Evolutionary conservation across 2,888 invertebrate species (phyloP), one percentile per base, ranked within the genome.

Genomic region (Diogma glabrata): DNA sequence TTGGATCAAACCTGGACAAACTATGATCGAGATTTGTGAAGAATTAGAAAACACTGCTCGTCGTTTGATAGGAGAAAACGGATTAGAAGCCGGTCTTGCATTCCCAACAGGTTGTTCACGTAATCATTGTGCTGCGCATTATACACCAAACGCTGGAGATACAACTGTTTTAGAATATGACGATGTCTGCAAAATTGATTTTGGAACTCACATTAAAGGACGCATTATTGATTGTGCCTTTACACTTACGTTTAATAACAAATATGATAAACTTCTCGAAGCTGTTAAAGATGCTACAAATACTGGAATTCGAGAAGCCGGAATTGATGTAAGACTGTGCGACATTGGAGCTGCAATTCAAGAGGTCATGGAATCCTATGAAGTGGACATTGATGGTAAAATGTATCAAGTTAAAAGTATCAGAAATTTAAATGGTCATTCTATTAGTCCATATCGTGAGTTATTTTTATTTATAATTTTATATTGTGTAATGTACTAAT

Each of bases 311-410:
- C 85, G 80, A 70, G 88, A 84, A 55, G 86, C 92, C 1, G 97
- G 97, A 14, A 95, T 99, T 55, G 99, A 99, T 69, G 99, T 94
- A 1, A 84, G 93, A 64, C 77, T 99, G 53, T 96, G 97, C 68
- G 99, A 99, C 63, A 87, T 99, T 57, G 99, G 89, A 10, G 88
- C 92, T 55, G 89, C 91, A 2, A 93, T 99, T 59, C 97, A 97
- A 67, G 99, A 99, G 75, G 95, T 96, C 0, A 99, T 99, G 99
- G 97, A 99, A 65, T 96, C 95, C 0, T 95, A 99, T 67, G 99
- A 99, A 73, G 82, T 99, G 6, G 97, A 97, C 69, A 69, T 99
- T 51, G 93, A 97, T 69, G 97, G 99, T 28, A 92, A 93, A 72
- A 87, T 87, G 10, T 95, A 92, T 72, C 92, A 85, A 70, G 87